A percentile compares a stretch with the other conserved stretches of the same genome.
These are phyloP conservation scores for Samia ricini DNA, from an alignment of 1,140 invertebrate species.

Conservation along the genomic window DNA sequence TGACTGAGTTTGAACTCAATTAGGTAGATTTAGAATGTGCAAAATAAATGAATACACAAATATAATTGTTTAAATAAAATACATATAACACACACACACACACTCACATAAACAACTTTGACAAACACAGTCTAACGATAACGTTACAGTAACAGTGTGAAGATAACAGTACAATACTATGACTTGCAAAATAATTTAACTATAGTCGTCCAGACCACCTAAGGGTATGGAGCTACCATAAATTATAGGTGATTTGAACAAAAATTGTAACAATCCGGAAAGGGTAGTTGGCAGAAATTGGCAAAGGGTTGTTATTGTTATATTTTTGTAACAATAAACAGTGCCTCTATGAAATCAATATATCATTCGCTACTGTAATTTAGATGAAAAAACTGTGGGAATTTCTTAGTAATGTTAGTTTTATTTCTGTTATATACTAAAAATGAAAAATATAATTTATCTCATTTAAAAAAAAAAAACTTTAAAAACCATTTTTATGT, in stretches of 20 bases:
- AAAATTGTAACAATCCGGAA: constrained; percentile 57
- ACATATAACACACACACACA: background rate
- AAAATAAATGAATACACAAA: no score
- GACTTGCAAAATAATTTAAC: constrained; percentile 55
- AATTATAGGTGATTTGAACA: constrained; percentile 46
- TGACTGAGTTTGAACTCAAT: no score
- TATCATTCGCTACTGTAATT: constrained; percentile 30
- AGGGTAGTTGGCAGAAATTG: constrained; percentile 58
- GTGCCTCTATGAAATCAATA: constrained; percentile 31
- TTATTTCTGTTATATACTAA: background rate
- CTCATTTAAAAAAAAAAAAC: background rate
- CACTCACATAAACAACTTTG: constrained; percentile 26
- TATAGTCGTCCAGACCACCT: constrained; percentile 50
- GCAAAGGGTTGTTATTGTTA: constrained; percentile 63
- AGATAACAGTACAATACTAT: constrained; percentile 62
- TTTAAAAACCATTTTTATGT: background rate
- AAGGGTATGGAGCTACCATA: constrained; percentile 44
- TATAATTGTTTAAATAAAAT: no score
- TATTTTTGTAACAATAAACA: constrained; percentile 28
- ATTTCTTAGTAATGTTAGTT: background rate
- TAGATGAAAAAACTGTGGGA: background rate
- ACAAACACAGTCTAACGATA: constrained; percentile 31
- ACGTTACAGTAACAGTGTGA: constrained; percentile 36
- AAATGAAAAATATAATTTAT: background rate
- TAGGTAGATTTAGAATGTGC: no score